These are phyloP conservation scores for Vespertilio murinus DNA, from an alignment of 2,797 vertebrate genomes.

Conservation along the genomic window DNA sequence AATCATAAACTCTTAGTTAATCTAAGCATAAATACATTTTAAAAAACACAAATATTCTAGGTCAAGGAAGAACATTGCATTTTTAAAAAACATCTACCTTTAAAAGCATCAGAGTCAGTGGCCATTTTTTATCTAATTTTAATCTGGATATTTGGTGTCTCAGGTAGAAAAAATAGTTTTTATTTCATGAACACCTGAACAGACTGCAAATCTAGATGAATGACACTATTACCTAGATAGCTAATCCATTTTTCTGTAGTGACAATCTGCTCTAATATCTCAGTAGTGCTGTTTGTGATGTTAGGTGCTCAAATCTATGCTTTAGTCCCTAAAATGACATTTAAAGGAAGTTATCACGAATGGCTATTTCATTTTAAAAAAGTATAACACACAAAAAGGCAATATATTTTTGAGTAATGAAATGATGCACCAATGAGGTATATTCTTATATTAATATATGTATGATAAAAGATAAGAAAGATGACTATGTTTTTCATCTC, in stretches of 20 bases:
- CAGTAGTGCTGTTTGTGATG: background rate
- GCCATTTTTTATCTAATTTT: conserved; percentile 45
- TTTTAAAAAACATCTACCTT: background rate
- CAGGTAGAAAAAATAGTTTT: conserved; percentile 37
- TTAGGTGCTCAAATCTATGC: background rate
- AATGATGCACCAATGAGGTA: background rate
- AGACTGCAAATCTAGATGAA: conserved; percentile 64
- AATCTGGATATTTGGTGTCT: conserved; percentile 36
- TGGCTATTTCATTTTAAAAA: background rate
- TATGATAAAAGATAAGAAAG: background rate
- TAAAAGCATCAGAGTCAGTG: background rate
- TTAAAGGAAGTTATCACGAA: background rate
- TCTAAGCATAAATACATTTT: background rate
- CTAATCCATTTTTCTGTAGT: conserved; percentile 64
- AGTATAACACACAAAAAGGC: background rate
- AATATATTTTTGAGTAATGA: background rate
- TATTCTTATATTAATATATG: background rate
- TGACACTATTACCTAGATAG: conserved; percentile 50
- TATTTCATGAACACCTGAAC: conserved; percentile 46
- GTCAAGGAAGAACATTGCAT: background rate
- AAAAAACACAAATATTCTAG: background rate
- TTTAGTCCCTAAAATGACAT: background rate
- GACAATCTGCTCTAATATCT: conserved; percentile 50
- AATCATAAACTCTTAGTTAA: background rate
- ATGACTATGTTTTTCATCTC: background rate